A percentile compares a stretch with the other conserved stretches of the same genome.
These are phyloP conservation scores for Enteromius radiatus DNA, from an alignment of 2,797 vertebrate species.

Conservation along the genomic window DNA sequence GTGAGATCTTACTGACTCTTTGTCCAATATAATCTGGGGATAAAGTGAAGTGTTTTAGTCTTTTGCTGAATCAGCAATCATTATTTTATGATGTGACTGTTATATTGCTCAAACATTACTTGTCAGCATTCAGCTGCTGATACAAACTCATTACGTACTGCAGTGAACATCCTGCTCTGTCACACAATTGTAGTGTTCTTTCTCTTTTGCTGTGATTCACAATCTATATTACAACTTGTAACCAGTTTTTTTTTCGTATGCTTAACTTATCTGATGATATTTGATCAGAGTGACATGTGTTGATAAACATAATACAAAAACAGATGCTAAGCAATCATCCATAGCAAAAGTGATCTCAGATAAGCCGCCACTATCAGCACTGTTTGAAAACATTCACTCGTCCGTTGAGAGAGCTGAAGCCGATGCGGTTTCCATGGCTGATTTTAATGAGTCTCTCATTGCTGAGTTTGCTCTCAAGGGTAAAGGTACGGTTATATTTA, in stretches of 20 bases:
- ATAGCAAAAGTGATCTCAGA: neutral
- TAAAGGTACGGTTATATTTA: constrained; percentile 51
- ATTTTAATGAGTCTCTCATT: constrained; percentile 47
- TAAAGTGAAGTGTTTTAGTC: neutral
- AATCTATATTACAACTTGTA: neutral
- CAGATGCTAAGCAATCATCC: neutral
- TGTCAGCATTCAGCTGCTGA: constrained; percentile 11
- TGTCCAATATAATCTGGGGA: constrained; percentile 11
- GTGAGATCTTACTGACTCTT: constrained; percentile 3
- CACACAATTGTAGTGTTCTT: neutral
- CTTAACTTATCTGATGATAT: constrained; percentile 14
- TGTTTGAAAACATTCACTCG: neutral
- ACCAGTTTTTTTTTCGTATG: neutral
- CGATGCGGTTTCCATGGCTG: constrained; percentile 11
- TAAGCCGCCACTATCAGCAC: neutral
- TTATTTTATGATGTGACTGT: constrained; percentile 13
- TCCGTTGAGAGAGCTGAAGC: constrained; percentile 34
- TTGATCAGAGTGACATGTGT: neutral
- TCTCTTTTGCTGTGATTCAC: neutral
- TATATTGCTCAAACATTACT: neutral
- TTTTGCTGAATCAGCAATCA: constrained; percentile 15
- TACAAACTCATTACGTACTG: neutral
- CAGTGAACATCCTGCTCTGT: constrained; percentile 19
- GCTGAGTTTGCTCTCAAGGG: constrained; percentile 42
- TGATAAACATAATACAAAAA: constrained; percentile 2